Evolutionary conservation across 1,140 invertebrate genomes (phyloP).

Genomic region (Nymphalis io): DNA sequence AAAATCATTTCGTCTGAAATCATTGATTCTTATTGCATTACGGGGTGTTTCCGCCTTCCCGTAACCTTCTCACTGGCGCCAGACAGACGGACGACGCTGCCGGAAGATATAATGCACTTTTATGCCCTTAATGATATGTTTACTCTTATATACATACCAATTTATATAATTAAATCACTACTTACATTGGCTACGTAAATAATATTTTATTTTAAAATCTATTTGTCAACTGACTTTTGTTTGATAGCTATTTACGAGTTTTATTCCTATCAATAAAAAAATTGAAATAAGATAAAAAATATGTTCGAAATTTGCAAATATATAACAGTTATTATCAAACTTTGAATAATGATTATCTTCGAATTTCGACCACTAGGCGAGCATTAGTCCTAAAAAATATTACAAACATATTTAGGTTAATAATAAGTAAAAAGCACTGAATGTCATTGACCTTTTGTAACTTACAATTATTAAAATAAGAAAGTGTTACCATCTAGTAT

Average conservation of each 20-base stretch:
- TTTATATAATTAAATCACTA: background rate
- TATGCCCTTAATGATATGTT: conserved; percentile 10
- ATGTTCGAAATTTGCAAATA: no score
- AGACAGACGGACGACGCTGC: conserved; percentile 36
- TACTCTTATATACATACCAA: background rate
- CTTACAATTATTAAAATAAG: background rate
- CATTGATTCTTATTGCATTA: background rate
- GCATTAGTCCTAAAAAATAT: no score
- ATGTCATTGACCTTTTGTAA: background rate
- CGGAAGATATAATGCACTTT: conserved; percentile 26
- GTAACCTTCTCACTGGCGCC: conserved; percentile 35
- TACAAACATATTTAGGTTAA: no score
- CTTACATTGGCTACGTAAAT: no score
- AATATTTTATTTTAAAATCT: no score
- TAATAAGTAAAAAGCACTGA: background rate
- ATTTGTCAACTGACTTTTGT: no score
- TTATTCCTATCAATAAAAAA: no score
- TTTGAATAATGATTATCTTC: no score
- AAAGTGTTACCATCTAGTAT: background rate
- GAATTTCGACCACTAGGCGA: no score
- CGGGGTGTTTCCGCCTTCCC: conserved; percentile 37
- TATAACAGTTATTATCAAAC: no score
- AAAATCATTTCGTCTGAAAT: conserved; percentile 9
- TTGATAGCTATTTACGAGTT: no score
- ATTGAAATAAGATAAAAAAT: no score